Evolutionary conservation across 1,140 invertebrate genomes (phyloP).

Genomic region (Cecropterus lyciades): DNA sequence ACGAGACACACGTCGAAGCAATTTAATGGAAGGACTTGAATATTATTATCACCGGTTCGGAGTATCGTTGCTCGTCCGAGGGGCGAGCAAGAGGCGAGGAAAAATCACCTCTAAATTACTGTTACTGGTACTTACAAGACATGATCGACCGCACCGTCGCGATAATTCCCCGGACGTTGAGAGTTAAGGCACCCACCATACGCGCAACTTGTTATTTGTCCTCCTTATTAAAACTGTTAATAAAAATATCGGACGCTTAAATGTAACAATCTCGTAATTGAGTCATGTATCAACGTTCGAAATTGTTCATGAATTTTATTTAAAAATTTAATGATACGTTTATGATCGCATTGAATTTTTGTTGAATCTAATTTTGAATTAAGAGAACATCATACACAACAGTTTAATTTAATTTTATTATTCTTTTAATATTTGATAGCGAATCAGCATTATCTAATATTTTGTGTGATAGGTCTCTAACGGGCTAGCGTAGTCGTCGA

Average conservation of each 20-base stretch:
- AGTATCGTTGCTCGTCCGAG: conserved; percentile 34
- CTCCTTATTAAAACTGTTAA: conserved; percentile 31
- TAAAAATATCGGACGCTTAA: conserved; percentile 15
- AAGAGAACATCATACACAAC: too few species aligned
- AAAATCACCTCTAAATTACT: conserved; percentile 46
- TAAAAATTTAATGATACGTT: conserved; percentile 21
- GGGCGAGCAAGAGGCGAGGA: conserved; percentile 40
- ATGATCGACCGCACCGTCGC: conserved; percentile 17
- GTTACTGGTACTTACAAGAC: conserved; percentile 35
- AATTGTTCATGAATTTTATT: conserved; percentile 6
- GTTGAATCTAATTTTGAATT: neutral
- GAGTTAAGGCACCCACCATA: conserved; percentile 18
- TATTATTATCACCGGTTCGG: conserved; percentile 48
- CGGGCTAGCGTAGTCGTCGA: conserved; percentile 1
- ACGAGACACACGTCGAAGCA: conserved; percentile 52
- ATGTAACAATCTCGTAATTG: conserved; percentile 21
- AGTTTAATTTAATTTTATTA: too few species aligned
- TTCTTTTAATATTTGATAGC: too few species aligned
- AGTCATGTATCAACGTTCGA: conserved; percentile 9
- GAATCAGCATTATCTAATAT: too few species aligned
- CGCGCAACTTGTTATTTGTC: conserved; percentile 26
- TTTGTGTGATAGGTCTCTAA: neutral
- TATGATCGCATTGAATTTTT: conserved; percentile 9
- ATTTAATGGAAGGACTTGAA: conserved; percentile 52
- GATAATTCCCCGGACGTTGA: conserved; percentile 15